Percentiles rank a stretch among this genome's conserved stretches.
Conservation (phyloP, 2,113 vertebrate genomes). For the Vidua chalybeata region DNA sequence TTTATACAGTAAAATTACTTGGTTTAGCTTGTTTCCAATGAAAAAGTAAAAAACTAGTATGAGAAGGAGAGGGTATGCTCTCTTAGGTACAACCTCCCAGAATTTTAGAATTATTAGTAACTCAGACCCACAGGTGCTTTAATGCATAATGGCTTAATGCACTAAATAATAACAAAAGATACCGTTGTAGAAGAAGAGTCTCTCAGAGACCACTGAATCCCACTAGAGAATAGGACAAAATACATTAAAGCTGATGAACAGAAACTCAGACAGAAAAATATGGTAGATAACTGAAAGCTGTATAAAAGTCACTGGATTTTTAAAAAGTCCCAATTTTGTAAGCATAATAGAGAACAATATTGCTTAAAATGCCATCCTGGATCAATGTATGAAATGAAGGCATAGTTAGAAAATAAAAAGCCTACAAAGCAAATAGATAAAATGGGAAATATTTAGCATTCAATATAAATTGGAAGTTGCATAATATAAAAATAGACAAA, state of each 20-base stretch:
- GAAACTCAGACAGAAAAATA: not conserved
- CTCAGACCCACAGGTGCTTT: not conserved
- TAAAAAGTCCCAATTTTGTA: not conserved
- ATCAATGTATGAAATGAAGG: not conserved
- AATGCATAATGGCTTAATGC: not conserved
- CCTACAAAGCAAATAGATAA: not conserved
- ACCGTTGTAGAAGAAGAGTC: not conserved
- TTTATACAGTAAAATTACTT: not conserved
- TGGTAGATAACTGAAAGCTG: not conserved
- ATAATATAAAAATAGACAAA: not conserved
- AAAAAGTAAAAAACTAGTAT: not conserved
- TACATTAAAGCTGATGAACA: not conserved
- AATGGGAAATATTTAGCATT: not conserved
- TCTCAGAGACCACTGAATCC: not conserved
- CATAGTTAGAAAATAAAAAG: conserved; percentile 28
- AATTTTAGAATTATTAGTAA: not conserved
- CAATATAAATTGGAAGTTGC: conserved; percentile 4
- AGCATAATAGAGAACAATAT: not conserved
- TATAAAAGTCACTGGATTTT: not conserved
- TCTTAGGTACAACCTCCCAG: not conserved
- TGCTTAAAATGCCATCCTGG: not conserved
- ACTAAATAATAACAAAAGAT: not conserved
- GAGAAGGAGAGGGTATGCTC: not conserved
- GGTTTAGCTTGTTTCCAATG: not conserved
- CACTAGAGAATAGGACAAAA: not conserved